Evolutionary conservation across 2,113 vertebrate genomes (phyloP), one percentile per base, ranked within the genome.

Genomic region (Equus quagga): DNA sequence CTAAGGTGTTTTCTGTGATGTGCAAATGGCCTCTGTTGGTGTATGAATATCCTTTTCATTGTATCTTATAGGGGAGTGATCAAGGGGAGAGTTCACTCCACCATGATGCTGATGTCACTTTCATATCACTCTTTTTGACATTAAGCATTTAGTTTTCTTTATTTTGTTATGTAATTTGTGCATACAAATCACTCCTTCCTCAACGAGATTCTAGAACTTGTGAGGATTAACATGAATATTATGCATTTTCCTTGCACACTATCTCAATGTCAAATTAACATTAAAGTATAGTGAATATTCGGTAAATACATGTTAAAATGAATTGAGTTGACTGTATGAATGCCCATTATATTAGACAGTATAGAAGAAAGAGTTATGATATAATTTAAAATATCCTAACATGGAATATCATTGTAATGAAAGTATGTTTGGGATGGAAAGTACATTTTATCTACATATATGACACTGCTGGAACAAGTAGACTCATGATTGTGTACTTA

Each of bases 281-380:
- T 6, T 7, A 8, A 11, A 41, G 18, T 23, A 2, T 31, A 31
- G 1, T 36, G 64, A 21, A 49, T 36, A 21, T 9, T 69, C 23
- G 10, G 21, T 24, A 24, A 86, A 18, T 4, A 14, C 3, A 15
- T 9, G 67, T 31, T 26, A 41, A 21, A 36, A 14, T 11, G n/a
- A 58, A 58, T 41, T 4, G n/a, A 18, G 12, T 3, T 82, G 58
- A 21, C 15, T 8, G 4, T 17, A 12, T 19, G 9, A 56, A 31
- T 2, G 84, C 23, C 67, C 10, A 5, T 17, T 12, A 5, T 2
- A 5, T 3, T 19, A 3, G 23, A 0, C 11, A 87, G 51, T 9
- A 28, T 23, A 24, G 13, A 70, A 11, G n/a, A 54, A 56, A 1
- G 67, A 56, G 21, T 41, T 41, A 56, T 4, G 23, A 19, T 31